Percentiles rank a stretch among this genome's conserved stretches.
Conservation (phyloP, 2,888 invertebrate genomes). For the Isoperla grammatica region DNA sequence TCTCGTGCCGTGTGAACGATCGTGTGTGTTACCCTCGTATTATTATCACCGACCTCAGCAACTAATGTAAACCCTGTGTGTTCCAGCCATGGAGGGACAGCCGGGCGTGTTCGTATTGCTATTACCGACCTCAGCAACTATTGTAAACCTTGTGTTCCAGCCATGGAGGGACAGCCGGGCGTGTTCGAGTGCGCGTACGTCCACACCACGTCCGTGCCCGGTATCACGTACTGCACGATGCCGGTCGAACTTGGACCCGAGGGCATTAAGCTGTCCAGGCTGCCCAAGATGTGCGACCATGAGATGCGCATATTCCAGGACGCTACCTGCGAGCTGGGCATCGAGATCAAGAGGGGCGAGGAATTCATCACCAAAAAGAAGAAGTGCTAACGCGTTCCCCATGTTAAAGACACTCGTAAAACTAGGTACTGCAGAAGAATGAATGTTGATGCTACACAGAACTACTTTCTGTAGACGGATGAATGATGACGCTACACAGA, state of each 20-base stretch:
- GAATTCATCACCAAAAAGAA: not conserved
- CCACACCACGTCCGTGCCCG: not conserved
- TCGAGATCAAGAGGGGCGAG: constrained; percentile 2
- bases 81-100: not conserved
- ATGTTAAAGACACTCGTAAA: too few species aligned
- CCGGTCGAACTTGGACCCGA: not conserved
- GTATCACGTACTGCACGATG: not conserved
- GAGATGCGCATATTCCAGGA: not conserved
- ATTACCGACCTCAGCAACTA: too few species aligned
- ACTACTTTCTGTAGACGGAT: too few species aligned
- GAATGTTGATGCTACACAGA: too few species aligned
- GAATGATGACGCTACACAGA: too few species aligned
- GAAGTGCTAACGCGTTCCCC: constrained; percentile 18
- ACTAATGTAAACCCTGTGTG: too few species aligned
- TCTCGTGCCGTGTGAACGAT: too few species aligned
- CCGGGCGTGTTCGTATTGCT: too few species aligned
- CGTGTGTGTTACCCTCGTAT: too few species aligned
- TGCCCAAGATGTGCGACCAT: constrained; percentile 6
- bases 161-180: not conserved
- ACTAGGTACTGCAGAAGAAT: too few species aligned
- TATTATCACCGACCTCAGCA: too few species aligned
- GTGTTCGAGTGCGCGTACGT: constrained; percentile 12
- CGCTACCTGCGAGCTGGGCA: not conserved
- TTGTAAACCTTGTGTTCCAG: too few species aligned
- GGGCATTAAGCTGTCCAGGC: not conserved